A percentile compares a stretch with the other conserved stretches of the same genome.
phyloP scores from a whole-genome alignment of 2,888 invertebrate species.

The Diarsia rubi region DNA sequence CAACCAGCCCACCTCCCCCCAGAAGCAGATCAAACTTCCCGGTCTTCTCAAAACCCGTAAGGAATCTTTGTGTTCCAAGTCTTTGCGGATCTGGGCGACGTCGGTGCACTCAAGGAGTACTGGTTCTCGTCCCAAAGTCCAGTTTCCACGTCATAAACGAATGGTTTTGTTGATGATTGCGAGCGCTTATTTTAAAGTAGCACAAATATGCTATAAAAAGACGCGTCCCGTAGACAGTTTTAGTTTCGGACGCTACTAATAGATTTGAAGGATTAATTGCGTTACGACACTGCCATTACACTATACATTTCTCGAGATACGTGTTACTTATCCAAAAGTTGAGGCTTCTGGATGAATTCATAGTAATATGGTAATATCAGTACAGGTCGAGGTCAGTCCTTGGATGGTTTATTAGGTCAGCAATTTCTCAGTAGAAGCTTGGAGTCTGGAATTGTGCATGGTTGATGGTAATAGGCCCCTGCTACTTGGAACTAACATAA shows the following conservation, averaged over 20 bases:
- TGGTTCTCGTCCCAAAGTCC: background rate
- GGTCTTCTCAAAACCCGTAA: too few relatives aligned
- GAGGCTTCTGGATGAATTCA: background rate
- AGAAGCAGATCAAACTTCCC: too few relatives aligned
- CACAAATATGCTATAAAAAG: conserved; percentile 43
- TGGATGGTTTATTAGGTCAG: background rate
- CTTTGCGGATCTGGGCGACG: too few relatives aligned
- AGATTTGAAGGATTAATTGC: conserved; percentile 38
- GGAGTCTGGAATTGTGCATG: background rate
- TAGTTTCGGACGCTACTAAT: conserved; percentile 29
- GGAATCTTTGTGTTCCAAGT: too few relatives aligned
- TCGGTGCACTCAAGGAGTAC: too few relatives aligned
- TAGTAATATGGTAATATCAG: background rate
- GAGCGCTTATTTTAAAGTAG: conserved; percentile 23
- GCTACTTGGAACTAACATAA: background rate
- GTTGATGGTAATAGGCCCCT: background rate
- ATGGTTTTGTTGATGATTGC: conserved; percentile 6
- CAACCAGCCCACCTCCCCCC: too few relatives aligned
- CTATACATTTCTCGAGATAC: background rate
- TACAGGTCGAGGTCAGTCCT: background rate
- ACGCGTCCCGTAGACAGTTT: conserved; percentile 25
- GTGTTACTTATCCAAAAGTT: background rate
- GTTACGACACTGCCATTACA: conserved; percentile 11
- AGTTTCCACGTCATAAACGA: background rate
- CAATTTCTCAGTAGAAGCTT: background rate